A percentile compares a stretch with the other conserved stretches of the same genome.
Conservation (phyloP, 2,113 vertebrate genomes). For the Tichodroma muraria region DNA sequence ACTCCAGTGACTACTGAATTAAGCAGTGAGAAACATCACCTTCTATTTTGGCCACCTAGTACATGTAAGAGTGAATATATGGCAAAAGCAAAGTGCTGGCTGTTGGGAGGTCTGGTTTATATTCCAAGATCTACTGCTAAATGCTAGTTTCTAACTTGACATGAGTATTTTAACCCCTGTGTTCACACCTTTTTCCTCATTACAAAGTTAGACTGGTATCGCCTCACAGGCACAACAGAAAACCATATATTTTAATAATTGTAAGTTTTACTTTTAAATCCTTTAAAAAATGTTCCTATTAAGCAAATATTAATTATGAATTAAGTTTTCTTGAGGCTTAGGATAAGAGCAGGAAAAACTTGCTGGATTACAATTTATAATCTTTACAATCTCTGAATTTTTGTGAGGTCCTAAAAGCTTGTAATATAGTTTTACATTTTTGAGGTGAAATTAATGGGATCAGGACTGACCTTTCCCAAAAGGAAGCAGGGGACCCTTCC, state of each 20-base stretch:
- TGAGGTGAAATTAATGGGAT: background rate
- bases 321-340: background rate
- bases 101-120: background rate
- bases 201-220: background rate
- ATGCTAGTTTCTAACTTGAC: background rate
- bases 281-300: background rate
- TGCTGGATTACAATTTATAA: background rate
- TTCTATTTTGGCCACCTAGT: background rate
- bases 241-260: background rate
- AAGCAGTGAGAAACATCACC: background rate
- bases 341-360: background rate
- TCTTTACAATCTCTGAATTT: background rate
- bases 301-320: background rate
- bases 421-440: background rate
- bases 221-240: background rate
- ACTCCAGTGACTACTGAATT: background rate
- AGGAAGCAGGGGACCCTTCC: background rate
- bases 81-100: background rate
- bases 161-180: background rate
- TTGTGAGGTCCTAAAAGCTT: background rate
- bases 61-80: background rate
- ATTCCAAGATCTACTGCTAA: background rate
- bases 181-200: background rate
- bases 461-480: background rate
- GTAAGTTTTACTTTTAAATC: background rate